phyloP scores from a whole-genome alignment of 2,113 vertebrate species.

The Scolopax mira region DNA sequence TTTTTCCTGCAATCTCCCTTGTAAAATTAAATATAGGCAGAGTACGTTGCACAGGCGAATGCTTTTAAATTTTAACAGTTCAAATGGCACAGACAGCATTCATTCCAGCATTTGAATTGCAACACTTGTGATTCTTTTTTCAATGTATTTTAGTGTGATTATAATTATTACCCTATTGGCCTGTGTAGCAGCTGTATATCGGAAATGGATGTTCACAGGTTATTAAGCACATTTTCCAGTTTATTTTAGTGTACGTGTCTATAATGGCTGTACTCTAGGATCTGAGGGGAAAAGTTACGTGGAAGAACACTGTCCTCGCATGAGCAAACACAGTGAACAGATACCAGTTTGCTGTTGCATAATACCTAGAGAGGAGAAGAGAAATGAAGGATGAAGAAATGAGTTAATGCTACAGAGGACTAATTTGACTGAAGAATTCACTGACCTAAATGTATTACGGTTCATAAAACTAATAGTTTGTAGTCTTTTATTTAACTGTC shows the following conservation, averaged over 20 bases:
- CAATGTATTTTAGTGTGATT: not conserved
- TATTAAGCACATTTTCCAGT: not conserved
- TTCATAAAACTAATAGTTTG: not conserved
- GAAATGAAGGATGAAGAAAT: slow-evolving; percentile 11
- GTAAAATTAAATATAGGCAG: slow-evolving; percentile 1
- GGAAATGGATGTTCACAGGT: not conserved
- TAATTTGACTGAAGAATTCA: slow-evolving; percentile 12
- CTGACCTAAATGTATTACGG: not conserved
- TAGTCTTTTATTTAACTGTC: not conserved
- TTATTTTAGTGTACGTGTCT: not conserved
- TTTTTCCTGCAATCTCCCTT: not conserved
- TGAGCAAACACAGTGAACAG: not conserved
- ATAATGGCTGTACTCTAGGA: not conserved
- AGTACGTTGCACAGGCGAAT: not conserved
- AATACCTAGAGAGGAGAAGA: not conserved
- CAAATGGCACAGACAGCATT: not conserved
- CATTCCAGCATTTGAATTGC: not conserved
- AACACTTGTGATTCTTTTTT: not conserved
- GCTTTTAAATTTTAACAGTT: not conserved
- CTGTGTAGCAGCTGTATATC: not conserved
- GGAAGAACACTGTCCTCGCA: not conserved
- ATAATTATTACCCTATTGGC: not conserved
- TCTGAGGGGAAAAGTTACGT: not conserved
- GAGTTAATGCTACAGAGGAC: not conserved
- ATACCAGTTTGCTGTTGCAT: not conserved